Percentiles rank a stretch among this genome's conserved stretches.
These are phyloP conservation scores for Tetraneura akinire DNA, from an alignment of 1,140 invertebrate species.

Conservation along the genomic window DNA sequence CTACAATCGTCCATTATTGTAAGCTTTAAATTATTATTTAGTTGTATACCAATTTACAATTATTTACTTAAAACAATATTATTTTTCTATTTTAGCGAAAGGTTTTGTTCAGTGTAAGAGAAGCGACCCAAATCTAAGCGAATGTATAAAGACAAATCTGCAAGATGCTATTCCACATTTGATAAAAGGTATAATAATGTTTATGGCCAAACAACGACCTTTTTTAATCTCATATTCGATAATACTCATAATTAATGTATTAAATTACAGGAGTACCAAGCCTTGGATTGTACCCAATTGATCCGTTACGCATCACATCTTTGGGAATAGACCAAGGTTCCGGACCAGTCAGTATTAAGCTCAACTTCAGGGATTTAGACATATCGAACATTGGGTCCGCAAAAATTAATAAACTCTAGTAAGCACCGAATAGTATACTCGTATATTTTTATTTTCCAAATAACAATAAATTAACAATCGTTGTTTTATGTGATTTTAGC, in stretches of 20 bases:
- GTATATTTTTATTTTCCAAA: no score
- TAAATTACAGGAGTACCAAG: slow-evolving; percentile 53
- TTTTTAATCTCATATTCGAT: no score
- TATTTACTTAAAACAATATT: background rate
- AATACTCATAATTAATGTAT: background rate
- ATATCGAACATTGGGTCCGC: slow-evolving; percentile 54
- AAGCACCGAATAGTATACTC: slow-evolving; percentile 48
- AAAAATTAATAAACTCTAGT: slow-evolving; percentile 55
- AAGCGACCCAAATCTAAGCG: slow-evolving; percentile 53
- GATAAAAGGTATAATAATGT: slow-evolving; percentile 55
- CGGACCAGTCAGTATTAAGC: slow-evolving; percentile 57
- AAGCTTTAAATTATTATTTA: background rate
- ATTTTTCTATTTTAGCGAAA: slow-evolving; percentile 56
- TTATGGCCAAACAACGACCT: no score
- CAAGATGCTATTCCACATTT: slow-evolving; percentile 51
- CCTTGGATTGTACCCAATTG: slow-evolving; percentile 57
- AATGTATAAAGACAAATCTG: slow-evolving; percentile 54
- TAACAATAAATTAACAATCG: no score
- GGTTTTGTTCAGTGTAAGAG: slow-evolving; percentile 54
- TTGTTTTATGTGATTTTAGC: slow-evolving; percentile 17
- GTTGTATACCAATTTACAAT: background rate
- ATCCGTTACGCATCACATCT: slow-evolving; percentile 56
- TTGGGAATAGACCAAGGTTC: slow-evolving; percentile 56
- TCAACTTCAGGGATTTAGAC: slow-evolving; percentile 59
- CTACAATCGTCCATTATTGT: background rate